These are phyloP conservation scores for Ciconia nigra DNA, from an alignment of 2,797 vertebrate species.

Conservation along the genomic window DNA sequence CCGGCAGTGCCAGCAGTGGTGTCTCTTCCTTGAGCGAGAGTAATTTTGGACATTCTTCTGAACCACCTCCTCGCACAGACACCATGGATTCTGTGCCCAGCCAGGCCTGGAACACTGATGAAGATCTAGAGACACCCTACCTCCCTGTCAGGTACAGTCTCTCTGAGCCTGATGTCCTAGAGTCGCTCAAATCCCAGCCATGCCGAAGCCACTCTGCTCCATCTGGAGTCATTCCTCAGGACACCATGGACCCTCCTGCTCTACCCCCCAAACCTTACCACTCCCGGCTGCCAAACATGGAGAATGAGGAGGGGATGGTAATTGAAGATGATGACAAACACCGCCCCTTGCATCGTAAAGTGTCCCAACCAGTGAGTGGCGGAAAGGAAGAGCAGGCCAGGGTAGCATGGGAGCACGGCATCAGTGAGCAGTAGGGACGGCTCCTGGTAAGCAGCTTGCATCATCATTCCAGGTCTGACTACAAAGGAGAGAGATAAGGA, in stretches of 20 bases:
- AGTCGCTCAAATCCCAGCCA: conserved; percentile 85
- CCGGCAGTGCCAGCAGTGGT: conserved; percentile 97
- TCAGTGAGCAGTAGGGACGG: conserved; percentile 86
- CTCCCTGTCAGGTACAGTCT: conserved; percentile 95
- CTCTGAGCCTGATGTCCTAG: conserved; percentile 90
- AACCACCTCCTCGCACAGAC: conserved; percentile 82
- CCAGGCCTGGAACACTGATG: conserved; percentile 93
- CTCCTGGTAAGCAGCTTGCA: conserved; percentile 24
- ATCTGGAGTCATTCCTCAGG: conserved; percentile 80
- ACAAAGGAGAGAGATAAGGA: conserved; percentile 33
- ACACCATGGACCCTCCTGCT: conserved; percentile 83
- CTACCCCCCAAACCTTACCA: conserved; percentile 93
- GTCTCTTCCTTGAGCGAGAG: conserved; percentile 98
- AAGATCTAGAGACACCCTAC: conserved; percentile 90
- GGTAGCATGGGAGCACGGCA: conserved; percentile 93
- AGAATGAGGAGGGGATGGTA: conserved; percentile 83
- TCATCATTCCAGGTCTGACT: conserved; percentile 40
- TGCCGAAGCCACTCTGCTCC: conserved; percentile 90
- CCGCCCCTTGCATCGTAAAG: conserved; percentile 82
- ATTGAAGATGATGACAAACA: conserved; percentile 89
- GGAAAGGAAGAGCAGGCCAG: conserved; percentile 90
- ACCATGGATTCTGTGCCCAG: conserved; percentile 92
- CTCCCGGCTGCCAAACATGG: conserved; percentile 76
- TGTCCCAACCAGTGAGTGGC: conserved; percentile 86
- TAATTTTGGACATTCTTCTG: conserved; percentile 93